These are phyloP conservation scores for Epinephelus moara DNA, from an alignment of 2,113 vertebrate genomes.

Conservation along the genomic window DNA sequence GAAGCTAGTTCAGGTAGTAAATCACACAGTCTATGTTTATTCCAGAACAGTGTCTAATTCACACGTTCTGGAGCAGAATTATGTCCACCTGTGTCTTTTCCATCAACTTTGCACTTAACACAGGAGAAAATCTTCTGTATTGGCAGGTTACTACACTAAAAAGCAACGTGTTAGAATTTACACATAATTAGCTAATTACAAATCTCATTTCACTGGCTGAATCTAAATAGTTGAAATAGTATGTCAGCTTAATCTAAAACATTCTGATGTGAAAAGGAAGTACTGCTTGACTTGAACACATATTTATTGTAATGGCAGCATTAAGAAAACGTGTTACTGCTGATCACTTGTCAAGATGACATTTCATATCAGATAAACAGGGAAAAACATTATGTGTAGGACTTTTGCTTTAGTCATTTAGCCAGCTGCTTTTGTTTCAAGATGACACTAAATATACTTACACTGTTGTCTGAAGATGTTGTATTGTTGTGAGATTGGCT, in stretches of 20 bases:
- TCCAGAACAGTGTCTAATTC: too few species aligned
- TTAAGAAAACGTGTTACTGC: too few species aligned
- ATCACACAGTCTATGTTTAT: too few species aligned
- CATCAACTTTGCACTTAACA: too few species aligned
- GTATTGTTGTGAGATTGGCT: not conserved
- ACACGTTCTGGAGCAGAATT: too few species aligned
- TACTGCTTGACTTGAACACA: not conserved
- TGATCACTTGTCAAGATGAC: not conserved
- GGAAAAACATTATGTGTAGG: not conserved
- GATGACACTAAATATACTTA: conserved; percentile 39
- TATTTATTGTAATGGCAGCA: not conserved
- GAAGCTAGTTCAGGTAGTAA: too few species aligned
- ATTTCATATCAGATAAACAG: not conserved
- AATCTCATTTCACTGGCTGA: not conserved
- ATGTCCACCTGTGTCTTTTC: too few species aligned
- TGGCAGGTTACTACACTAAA: not conserved
- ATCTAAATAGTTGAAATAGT: not conserved
- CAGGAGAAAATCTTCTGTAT: not conserved
- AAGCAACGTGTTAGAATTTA: not conserved
- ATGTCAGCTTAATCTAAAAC: not conserved
- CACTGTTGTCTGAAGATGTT: not conserved
- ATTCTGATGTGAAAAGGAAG: not conserved
- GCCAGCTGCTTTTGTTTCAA: not conserved
- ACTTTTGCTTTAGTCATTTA: not conserved
- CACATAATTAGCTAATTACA: not conserved